Conservation (phyloP, 2,888 invertebrate genomes). For the Philereme transversata region DNA sequence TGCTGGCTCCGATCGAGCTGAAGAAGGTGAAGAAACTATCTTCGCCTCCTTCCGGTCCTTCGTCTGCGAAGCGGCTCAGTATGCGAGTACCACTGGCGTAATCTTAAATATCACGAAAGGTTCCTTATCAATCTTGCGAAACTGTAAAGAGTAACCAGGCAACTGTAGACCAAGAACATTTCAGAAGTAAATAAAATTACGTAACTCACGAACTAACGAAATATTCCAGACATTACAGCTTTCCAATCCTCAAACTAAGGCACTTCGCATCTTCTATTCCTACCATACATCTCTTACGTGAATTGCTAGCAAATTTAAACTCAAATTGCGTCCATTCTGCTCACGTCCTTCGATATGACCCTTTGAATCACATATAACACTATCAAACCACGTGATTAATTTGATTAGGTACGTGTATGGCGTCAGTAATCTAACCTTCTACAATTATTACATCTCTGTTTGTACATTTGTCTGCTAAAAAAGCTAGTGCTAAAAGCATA, state of each 20-base stretch:
- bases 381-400: constrained; percentile 69
- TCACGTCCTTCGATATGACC: constrained; percentile 59
- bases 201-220: constrained; percentile 3
- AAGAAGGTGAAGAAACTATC: no score
- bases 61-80: no score
- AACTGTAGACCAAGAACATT: no score
- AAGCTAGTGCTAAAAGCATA: neutral
- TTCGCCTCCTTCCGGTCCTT: no score
- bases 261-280: constrained; percentile 24
- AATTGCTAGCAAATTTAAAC: constrained; percentile 35
- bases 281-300: constrained; percentile 28
- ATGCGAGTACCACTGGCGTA: no score
- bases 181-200: no score
- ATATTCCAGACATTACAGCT: constrained; percentile 13
- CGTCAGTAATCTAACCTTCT: constrained; percentile 40
- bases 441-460: constrained; percentile 35
- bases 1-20: no score
- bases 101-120: no score
- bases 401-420: constrained; percentile 49
- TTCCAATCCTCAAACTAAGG: constrained; percentile 18
- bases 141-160: no score
- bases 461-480: constrained; percentile 37
- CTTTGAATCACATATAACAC: constrained; percentile 66
- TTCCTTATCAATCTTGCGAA: no score
- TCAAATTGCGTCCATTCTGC: constrained; percentile 47